A percentile compares a stretch with the other conserved stretches of the same genome.
Conservation (phyloP, 2,113 vertebrate species). For the Gnathonemus echidnorhynchus region DNA sequence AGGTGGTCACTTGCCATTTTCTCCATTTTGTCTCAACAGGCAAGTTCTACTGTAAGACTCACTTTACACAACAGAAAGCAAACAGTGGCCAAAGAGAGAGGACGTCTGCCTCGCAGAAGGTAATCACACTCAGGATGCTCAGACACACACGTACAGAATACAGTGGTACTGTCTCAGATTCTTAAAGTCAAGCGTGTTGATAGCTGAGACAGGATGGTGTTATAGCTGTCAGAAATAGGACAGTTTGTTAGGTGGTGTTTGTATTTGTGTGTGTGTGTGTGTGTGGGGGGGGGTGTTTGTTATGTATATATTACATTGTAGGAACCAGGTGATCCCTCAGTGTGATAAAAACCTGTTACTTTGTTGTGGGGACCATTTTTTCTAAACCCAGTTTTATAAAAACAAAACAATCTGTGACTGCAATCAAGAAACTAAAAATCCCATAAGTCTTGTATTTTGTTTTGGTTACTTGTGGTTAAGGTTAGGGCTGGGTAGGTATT, state of each 20-base stretch:
- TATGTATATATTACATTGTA: too few relatives aligned
- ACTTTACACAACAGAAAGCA: slow-evolving; percentile 73
- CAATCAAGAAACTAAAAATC: too few relatives aligned
- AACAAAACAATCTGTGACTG: too few relatives aligned
- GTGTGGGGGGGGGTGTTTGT: not conserved
- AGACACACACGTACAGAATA: not conserved
- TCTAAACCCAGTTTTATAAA: too few relatives aligned
- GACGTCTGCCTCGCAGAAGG: not conserved
- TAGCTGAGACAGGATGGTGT: not conserved
- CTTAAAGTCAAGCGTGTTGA: not conserved
- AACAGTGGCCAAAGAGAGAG: slow-evolving; percentile 46
- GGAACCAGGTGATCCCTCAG: too few relatives aligned
- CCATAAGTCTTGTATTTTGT: too few relatives aligned
- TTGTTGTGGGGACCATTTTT: too few relatives aligned
- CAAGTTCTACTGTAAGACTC: slow-evolving; percentile 92
- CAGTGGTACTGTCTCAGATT: not conserved
- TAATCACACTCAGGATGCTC: not conserved
- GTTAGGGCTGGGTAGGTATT: too few relatives aligned
- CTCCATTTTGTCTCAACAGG: slow-evolving; percentile 52
- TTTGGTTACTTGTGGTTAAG: too few relatives aligned
- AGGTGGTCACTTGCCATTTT: not conserved
- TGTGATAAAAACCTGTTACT: not conserved
- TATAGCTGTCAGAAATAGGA: not conserved
- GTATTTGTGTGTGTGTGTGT: not conserved
- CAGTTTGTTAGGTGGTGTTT: not conserved